phyloP scores from a whole-genome alignment of 2,113 vertebrate species.

The Chroicocephalus ridibundus region DNA sequence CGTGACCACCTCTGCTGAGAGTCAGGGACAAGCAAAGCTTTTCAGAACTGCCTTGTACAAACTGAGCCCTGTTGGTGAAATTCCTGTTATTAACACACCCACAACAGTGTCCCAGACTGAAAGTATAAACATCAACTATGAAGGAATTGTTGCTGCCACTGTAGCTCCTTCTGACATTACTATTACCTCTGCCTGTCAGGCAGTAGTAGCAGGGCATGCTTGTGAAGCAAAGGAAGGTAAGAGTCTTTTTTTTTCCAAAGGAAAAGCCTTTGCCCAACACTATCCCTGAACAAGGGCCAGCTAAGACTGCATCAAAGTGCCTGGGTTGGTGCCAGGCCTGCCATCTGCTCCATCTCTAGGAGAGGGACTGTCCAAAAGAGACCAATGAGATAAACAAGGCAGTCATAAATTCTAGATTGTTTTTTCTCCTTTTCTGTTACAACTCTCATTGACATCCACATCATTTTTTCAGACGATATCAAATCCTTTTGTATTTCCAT shows the following conservation, averaged over 20 bases:
- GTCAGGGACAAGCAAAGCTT: neutral
- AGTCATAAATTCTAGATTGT: neutral
- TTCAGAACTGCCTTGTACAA: neutral
- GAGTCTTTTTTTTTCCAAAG: neutral
- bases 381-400: neutral
- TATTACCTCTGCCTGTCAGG: neutral
- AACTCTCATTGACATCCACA: neutral
- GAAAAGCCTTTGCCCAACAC: neutral
- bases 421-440: neutral
- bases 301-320: neutral
- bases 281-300: neutral
- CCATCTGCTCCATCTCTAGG: neutral
- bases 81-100: neutral
- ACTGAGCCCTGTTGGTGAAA: neutral
- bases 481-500: neutral
- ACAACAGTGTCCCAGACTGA: neutral
- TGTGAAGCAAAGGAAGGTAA: neutral
- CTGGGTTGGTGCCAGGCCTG: neutral
- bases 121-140: neutral
- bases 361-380: neutral
- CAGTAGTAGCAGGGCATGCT: neutral
- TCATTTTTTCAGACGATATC: neutral
- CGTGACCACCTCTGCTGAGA: accelerated
- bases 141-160: neutral
- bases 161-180: neutral